Evolutionary conservation across 1,140 invertebrate genomes (phyloP).

Genomic region (Brachionus koreanus): DNA sequence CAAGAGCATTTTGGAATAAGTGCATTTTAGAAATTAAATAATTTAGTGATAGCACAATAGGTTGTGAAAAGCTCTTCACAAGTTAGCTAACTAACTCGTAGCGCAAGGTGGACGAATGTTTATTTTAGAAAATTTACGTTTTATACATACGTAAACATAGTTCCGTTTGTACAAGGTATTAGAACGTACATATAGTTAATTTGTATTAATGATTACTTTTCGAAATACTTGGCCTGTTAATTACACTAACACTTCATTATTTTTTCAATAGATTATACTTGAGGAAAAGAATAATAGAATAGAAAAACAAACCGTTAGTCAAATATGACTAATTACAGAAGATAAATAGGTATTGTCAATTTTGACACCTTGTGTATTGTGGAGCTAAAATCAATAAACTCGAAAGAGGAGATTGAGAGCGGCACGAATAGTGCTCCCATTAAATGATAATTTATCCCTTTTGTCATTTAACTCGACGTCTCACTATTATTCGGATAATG

Average conservation of each 20-base stretch:
- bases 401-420: background rate
- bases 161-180: slow-evolving; percentile 31
- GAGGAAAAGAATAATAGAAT: background rate
- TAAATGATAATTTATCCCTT: slow-evolving; percentile 22
- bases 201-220: background rate
- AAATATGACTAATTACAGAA: background rate
- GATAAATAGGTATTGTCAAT: background rate
- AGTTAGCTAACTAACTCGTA: background rate
- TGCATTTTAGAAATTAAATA: too few relatives aligned
- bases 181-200: slow-evolving; percentile 1
- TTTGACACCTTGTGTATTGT: background rate
- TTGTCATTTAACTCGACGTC: background rate
- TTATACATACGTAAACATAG: background rate
- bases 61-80: background rate
- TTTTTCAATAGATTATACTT: slow-evolving; percentile 22
- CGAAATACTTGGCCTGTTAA: background rate
- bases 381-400: background rate
- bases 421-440: background rate
- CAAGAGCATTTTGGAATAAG: background rate
- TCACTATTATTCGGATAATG: background rate
- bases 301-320: background rate
- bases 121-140: background rate
- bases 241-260: slow-evolving; percentile 35
- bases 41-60: background rate
- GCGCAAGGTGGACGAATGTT: slow-evolving; percentile 1